These are phyloP conservation scores for Plotosus lineatus DNA, from an alignment of 2,113 vertebrate genomes.

Conservation along the genomic window DNA sequence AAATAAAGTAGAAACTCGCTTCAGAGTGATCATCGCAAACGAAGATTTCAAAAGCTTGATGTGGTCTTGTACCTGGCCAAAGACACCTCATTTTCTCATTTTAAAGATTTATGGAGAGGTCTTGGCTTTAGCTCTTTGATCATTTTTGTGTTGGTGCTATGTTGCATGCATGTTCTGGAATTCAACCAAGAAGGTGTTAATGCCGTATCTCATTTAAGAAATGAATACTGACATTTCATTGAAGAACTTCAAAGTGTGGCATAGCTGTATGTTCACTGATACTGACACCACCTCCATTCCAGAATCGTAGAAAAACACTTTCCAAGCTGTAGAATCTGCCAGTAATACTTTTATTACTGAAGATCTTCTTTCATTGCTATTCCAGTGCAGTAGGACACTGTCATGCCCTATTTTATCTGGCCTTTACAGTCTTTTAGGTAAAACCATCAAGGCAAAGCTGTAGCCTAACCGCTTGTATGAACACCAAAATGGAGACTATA, in stretches of 20 bases:
- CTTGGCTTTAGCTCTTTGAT: neutral
- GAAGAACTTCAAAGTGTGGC: neutral
- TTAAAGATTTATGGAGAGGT: neutral
- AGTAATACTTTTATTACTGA: slow-evolving; percentile 16
- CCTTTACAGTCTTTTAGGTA: slow-evolving; percentile 58
- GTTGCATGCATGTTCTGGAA: neutral
- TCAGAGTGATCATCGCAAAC: slow-evolving; percentile 47
- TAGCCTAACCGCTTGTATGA: slow-evolving; percentile 59
- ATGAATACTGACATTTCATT: neutral
- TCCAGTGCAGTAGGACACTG: slow-evolving; percentile 10
- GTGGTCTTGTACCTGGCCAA: neutral
- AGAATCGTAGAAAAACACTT: slow-evolving; percentile 1
- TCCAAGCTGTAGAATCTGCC: slow-evolving; percentile 12
- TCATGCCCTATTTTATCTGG: slow-evolving; percentile 52
- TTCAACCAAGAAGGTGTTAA: neutral
- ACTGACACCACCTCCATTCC: slow-evolving; percentile 6
- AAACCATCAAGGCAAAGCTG: slow-evolving; percentile 59
- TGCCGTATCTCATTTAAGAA: neutral
- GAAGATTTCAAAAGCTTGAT: slow-evolving; percentile 38
- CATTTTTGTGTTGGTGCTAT: slow-evolving; percentile 6
- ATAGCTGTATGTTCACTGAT: slow-evolving; percentile 1
- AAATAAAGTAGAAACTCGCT: slow-evolving; percentile 32
- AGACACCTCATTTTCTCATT: neutral
- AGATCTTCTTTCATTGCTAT: slow-evolving; percentile 17
- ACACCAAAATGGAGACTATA: slow-evolving; percentile 60